Conservation (phyloP, 2,797 vertebrate genomes). For the Gymnothorax javanicus region DNA sequence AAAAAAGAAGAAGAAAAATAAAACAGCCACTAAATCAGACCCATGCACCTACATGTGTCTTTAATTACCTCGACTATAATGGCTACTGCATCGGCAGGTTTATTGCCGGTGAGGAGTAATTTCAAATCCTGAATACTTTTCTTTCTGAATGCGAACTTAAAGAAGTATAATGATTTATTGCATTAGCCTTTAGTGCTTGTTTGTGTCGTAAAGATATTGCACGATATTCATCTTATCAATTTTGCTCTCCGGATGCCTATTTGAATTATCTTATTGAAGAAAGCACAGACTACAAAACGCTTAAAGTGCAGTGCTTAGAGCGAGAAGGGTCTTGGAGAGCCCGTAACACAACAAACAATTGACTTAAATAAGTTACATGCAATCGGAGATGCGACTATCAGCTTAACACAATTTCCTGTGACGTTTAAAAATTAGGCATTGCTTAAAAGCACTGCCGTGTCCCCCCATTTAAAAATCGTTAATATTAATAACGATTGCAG, state of each 20-base stretch:
- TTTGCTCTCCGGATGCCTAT: not conserved
- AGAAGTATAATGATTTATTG: not conserved
- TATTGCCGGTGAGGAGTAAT: not conserved
- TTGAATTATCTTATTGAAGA: constrained; percentile 25
- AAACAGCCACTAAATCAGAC: not conserved
- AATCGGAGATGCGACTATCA: constrained; percentile 77
- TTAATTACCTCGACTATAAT: constrained; percentile 14
- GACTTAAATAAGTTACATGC: constrained; percentile 78
- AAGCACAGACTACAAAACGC: constrained; percentile 25
- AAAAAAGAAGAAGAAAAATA: not conserved
- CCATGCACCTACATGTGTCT: constrained; percentile 7
- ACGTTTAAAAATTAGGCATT: constrained; percentile 74
- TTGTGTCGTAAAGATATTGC: not conserved
- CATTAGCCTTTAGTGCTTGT: not conserved
- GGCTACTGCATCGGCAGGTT: not conserved
- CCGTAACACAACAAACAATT: constrained; percentile 62
- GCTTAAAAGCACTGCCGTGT: constrained; percentile 70
- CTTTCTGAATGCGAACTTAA: constrained; percentile 7
- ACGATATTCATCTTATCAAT: constrained; percentile 11
- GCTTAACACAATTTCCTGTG: constrained; percentile 79
- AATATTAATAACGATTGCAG: constrained; percentile 45
- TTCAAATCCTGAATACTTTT: not conserved
- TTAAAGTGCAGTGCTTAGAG: constrained; percentile 35
- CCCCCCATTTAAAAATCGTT: constrained; percentile 66
- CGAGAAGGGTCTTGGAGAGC: constrained; percentile 26